Evolutionary conservation across 1,140 invertebrate genomes (phyloP), one percentile per base, ranked within the genome.

Genomic region (Pararge aegeria): DNA sequence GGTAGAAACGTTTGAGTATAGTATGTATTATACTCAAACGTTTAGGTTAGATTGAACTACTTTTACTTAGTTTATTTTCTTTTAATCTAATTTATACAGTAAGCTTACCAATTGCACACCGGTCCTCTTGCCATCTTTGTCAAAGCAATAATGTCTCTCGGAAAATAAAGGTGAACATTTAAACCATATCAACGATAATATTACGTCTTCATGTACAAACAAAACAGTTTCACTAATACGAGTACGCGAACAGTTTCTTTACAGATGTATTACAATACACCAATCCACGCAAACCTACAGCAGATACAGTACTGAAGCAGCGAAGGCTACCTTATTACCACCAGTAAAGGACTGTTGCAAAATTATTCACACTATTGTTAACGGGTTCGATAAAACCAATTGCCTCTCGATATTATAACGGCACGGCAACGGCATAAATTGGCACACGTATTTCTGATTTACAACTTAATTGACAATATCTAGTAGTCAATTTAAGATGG

Each of bases 341-440:
- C 24, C 24, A 24, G 19, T 46, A 40, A 62, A 62, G 60, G 54
- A 62, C 60, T 56, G 59, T 61, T 62, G 48, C 60, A 62, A 61
- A 61, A 62, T 55, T 56, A 27, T 56, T 51, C 60, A 62, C 54
- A 62, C 60, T 42, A 62, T 62, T 42, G 48, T 52, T 55, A 62
- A 51, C 29, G 42, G 27, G 16, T 19, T 46, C 44, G 15, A 61
- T 49, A 49, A 48, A 38, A 49, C n/a, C 15, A 54, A 61, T 54
- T 54, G 19, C 30, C 13, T 55, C 19, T 15, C 16, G 7, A 37
- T 53, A 15, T n/a, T 37, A 37, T 15, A 20, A 16, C 19, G n/a
- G n/a, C n/a, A n/a, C n/a, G n/a, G n/a, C n/a, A n/a, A n/a, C n/a
- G n/a, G n/a, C n/a, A n/a, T n/a, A n/a, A n/a, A n/a, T 40, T 54